phyloP scores from a whole-genome alignment of 2,113 vertebrate genomes.

The Nerophis ophidion region DNA sequence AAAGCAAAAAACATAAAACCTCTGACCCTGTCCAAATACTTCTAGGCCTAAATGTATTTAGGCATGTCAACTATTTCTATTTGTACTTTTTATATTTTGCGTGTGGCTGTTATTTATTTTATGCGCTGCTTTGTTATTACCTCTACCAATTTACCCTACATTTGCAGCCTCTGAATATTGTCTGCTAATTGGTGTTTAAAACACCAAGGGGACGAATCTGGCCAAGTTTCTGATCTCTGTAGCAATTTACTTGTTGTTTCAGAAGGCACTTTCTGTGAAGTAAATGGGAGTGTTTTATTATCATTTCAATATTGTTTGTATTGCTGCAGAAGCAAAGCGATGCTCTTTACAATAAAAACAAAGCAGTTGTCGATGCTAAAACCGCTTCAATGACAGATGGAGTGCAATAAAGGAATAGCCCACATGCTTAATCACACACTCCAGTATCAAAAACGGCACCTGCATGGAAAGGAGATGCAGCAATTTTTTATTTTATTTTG shows the following conservation, averaged over 20 bases:
- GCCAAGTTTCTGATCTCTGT: neutral
- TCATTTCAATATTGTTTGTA: neutral
- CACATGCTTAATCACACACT: neutral
- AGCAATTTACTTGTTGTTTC: neutral
- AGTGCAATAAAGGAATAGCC: neutral
- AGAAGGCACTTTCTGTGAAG: neutral
- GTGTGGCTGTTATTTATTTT: neutral
- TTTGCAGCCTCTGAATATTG: constrained; percentile 5
- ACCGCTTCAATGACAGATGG: neutral
- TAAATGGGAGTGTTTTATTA: neutral
- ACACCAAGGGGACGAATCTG: neutral
- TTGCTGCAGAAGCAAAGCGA: neutral
- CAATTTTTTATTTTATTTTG: neutral
- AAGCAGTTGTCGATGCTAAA: neutral
- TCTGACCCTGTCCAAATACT: too few relatives aligned
- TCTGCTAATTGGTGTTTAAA: neutral
- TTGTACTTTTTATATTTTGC: constrained; percentile 4
- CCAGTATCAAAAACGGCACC: neutral
- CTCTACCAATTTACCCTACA: constrained; percentile 5
- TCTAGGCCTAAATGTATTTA: too few relatives aligned
- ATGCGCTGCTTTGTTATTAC: constrained; percentile 1
- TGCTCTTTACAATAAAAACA: neutral
- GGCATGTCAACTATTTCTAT: neutral
- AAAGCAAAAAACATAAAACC: too few relatives aligned
- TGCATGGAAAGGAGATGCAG: neutral